Base-by-base conservation (phyloP, 2,888 invertebrate genomes). In the Leptarthrus brevirostris region DNA sequence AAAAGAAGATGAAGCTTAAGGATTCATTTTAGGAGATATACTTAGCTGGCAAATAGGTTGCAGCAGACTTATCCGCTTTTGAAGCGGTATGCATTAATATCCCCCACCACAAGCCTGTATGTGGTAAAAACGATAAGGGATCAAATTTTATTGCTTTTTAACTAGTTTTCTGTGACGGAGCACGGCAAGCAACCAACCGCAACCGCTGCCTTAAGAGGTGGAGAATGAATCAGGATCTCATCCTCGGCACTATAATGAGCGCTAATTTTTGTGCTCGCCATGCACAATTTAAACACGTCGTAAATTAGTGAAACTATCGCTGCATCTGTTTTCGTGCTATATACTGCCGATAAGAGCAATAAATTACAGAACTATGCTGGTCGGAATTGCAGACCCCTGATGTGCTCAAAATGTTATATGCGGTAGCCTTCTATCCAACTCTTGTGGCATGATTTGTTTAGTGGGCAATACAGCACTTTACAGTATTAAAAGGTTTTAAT, bases 71-170 rank as follows among this genome's bases (percentile, higher is more conserved):
- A 36, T 18, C 18, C n/a, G 14, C 20, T 20, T 16, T 18, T 24
- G 64, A 24, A 20, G 61, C 22, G 10, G 20, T 40, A 20, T 61
- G 61, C 44, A 47, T 64, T 64, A 44, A 44, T 44, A 44, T 64
- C 64, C 47, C 24, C 22, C 24, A 6, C n/a, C n/a, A 22, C n/a
- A 16, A 24, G 14, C 64, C 47, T 26, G 26, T n/a, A 64, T 22
- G 53, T 70, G 70, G 22, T 70, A 24, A 70, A 53, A 30, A 20
- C 40, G 70, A 70, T 53, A 70, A 53, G 70, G 36, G 40, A 70
- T 70, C 70, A 70, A 72, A 56, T 56, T 56, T 72, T 56, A 72
- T 56, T 56, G 56, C 56, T 18, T 49, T 66, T 69, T 69, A 52
- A 30, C 49, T 52, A 20, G 47, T 24, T 26, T 14, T 30, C 22